phyloP scores from a whole-genome alignment of 2,888 invertebrate genomes.

The Itoplectis maculator region DNA sequence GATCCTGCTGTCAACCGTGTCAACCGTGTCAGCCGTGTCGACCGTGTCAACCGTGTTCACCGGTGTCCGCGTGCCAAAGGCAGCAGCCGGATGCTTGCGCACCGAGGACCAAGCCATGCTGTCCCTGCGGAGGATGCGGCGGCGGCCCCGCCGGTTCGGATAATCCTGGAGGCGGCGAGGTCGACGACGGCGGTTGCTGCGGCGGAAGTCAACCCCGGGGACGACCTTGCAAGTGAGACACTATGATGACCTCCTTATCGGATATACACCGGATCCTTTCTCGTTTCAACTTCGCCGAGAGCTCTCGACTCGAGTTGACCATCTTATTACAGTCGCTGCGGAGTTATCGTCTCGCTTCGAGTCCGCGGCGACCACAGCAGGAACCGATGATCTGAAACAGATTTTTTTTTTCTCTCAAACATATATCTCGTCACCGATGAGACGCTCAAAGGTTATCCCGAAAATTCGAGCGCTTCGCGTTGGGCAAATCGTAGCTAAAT shows the following conservation, averaged over 20 bases:
- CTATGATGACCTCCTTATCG: conserved; percentile 4
- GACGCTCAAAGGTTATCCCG: too few relatives aligned
- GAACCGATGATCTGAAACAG: neutral
- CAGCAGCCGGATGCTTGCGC: conserved; percentile 15
- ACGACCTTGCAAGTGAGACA: conserved; percentile 70
- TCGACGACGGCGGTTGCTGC: conserved; percentile 64
- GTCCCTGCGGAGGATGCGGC: conserved; percentile 72
- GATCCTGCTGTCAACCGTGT: conserved; percentile 55
- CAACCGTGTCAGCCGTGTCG: conserved; percentile 24
- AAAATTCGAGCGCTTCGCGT: too few relatives aligned
- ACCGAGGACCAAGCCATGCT: conserved; percentile 57
- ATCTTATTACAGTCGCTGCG: conserved; percentile 11
- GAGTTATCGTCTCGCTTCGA: neutral
- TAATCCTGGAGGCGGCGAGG: conserved; percentile 55
- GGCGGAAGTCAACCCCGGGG: conserved; percentile 54
- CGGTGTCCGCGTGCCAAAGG: conserved; percentile 48
- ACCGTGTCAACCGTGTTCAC: conserved; percentile 56
- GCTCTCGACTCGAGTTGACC: neutral
- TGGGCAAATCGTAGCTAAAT: too few relatives aligned
- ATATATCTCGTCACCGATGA: too few relatives aligned
- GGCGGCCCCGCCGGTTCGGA: conserved; percentile 68
- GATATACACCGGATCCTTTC: neutral
- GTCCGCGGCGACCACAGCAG: neutral
- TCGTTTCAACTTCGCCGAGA: neutral
- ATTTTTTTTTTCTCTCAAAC: too few relatives aligned